Evolutionary conservation across 2,113 vertebrate genomes (phyloP), one percentile per base, ranked within the genome.

Genomic region (Tenrec ecaudatus): DNA sequence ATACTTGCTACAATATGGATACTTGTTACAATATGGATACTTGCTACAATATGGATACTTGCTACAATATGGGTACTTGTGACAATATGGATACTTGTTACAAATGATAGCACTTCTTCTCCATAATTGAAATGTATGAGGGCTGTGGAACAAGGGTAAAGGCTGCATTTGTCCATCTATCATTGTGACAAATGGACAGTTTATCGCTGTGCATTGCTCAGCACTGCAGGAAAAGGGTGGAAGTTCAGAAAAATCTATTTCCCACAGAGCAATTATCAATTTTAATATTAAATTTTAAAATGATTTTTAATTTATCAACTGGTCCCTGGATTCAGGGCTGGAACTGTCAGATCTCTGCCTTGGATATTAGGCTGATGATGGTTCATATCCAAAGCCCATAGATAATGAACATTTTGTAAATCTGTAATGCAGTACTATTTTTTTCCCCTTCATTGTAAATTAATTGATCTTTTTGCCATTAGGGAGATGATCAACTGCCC

Each of bases 251-350:
- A 96, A 97, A 97, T 97, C 96, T 96, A 97, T 97, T 97, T 97
- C 96, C 96, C 96, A 97, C 92, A 95, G 92, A 97, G 96, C 92
- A 97, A 97, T 96, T 97, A 97, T 97, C 97, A 97, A 97, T 97
- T 97, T 96, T 96, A 96, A 96, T 97, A 97, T 97, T 97, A 97
- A 97, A 97, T 92, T 97, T 97, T 97, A 95, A 96, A 95, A 95
- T 96, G 95, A 97, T 97, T 97, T 97, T 97, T 97, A 96, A 97
- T 97, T 97, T 97, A 97, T 97, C 97, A 97, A 94, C 96, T 87
- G 62, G 92, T 87, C 90, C 86, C 84, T 22, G 84, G 93, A 95
- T 95, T 95, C 92, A 82, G 93, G 60, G 92, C 89, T 95, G 90
- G 94, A 94, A 87, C 86, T 95, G 94, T 97, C 96, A 95, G 90